These are phyloP conservation scores for Carlito syrichta DNA, from an alignment of 2,113 vertebrate genomes.

Conservation along the genomic window DNA sequence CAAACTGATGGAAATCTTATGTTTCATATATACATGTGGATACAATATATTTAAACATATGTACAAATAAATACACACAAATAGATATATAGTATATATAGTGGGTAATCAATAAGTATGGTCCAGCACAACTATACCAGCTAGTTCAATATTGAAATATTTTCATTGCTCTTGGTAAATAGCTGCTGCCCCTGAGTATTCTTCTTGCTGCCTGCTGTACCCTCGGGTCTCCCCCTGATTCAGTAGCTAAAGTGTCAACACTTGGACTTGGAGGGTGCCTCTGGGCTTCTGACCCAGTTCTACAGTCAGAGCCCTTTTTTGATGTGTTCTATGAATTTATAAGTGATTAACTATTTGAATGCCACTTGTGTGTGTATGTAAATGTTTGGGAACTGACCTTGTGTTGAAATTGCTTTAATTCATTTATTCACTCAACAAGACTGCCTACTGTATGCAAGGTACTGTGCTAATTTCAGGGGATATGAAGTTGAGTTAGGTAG, in stretches of 20 bases:
- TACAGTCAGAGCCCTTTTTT: neutral
- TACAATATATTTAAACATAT: neutral
- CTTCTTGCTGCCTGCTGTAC: neutral
- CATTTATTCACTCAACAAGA: neutral
- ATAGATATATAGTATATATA: accelerated
- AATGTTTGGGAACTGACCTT: neutral
- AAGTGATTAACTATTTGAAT: neutral
- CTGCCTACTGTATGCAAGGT: neutral
- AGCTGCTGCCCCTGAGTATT: neutral
- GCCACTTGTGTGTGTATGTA: neutral
- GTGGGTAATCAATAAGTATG: neutral
- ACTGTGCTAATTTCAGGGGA: neutral
- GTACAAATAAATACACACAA: neutral
- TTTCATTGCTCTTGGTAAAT: neutral
- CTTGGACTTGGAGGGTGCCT: neutral
- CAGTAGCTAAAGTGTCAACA: neutral
- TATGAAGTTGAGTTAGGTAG: neutral
- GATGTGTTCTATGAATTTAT: neutral
- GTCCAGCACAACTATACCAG: neutral
- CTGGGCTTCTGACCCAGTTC: neutral
- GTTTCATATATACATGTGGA: neutral
- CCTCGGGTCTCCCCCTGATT: neutral
- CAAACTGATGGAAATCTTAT: neutral
- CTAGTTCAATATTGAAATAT: neutral
- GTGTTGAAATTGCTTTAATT: neutral